Evolutionary conservation across 2,797 vertebrate species (phyloP).

Genomic region (Champsocephalus esox): DNA sequence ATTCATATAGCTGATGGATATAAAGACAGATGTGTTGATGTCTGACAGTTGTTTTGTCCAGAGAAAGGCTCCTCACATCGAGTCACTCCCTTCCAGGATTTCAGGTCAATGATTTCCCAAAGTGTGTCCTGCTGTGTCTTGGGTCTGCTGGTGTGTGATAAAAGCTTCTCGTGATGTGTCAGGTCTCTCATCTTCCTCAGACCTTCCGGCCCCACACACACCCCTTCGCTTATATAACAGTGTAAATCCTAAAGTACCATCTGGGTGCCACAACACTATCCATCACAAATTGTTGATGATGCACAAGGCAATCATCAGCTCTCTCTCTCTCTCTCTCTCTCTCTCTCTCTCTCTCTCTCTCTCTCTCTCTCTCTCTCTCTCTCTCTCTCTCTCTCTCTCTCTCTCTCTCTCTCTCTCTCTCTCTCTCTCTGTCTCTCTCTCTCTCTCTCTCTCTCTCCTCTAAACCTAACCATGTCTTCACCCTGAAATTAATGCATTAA

Average conservation of each 20-base stretch:
- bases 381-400: too few relatives aligned
- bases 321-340: too few relatives aligned
- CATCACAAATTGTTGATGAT: conserved; percentile 67
- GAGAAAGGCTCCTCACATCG: background rate
- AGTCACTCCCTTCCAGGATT: conserved; percentile 11
- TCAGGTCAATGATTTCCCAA: conserved; percentile 29
- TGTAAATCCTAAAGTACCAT: conserved; percentile 66
- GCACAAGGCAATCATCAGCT: conserved; percentile 43
- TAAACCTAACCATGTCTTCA: too few relatives aligned
- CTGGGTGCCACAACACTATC: conserved; percentile 59
- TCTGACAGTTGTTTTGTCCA: background rate
- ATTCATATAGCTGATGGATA: background rate
- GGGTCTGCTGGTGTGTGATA: conserved; percentile 48
- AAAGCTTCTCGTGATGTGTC: conserved; percentile 44
- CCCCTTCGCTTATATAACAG: conserved; percentile 53
- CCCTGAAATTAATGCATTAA: too few relatives aligned
- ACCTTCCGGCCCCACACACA: background rate
- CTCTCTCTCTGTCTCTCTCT: too few relatives aligned
- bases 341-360: too few relatives aligned
- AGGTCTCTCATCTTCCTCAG: conserved; percentile 39
- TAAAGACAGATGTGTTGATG: background rate
- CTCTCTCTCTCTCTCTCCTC: too few relatives aligned
- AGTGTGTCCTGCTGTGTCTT: conserved; percentile 22
- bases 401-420: too few relatives aligned
- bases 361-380: too few relatives aligned